Evolutionary conservation across 2,113 vertebrate species (phyloP).

Genomic region (Aramus guarauna): DNA sequence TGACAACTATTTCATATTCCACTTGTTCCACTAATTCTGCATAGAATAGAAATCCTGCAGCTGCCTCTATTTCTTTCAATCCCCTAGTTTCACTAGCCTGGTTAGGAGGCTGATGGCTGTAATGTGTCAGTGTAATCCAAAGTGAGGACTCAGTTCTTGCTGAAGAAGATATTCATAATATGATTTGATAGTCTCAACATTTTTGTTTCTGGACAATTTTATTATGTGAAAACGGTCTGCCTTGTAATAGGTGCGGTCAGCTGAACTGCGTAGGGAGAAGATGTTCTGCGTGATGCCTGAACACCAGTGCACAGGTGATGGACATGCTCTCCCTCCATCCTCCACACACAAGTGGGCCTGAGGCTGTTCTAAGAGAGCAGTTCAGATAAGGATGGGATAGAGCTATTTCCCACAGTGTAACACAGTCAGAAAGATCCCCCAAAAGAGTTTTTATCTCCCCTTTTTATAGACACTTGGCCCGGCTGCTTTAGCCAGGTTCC

Average conservation of each 20-base stretch:
- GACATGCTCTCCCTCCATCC: not conserved
- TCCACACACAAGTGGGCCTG: not conserved
- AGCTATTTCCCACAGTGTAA: not conserved
- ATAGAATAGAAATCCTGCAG: not conserved
- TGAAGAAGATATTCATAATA: not conserved
- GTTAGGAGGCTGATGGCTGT: not conserved
- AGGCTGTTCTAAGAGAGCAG: not conserved
- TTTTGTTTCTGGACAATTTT: not conserved
- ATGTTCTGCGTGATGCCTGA: not conserved
- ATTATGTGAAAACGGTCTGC: not conserved
- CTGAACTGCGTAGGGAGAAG: not conserved
- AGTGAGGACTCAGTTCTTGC: not conserved
- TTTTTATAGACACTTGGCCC: not conserved
- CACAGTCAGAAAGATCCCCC: not conserved
- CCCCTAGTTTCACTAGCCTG: not conserved
- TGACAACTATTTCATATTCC: not conserved
- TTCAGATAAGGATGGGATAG: not conserved
- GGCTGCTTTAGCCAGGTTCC: not conserved
- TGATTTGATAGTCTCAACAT: not conserved
- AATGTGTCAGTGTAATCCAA: not conserved
- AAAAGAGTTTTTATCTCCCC: not conserved
- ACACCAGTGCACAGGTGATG: fast-evolving
- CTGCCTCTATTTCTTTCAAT: not conserved
- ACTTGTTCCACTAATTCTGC: not conserved
- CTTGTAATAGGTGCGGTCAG: not conserved